phyloP scores from a whole-genome alignment of 2,797 vertebrate genomes.

The Pangasius sanitwongsei region DNA sequence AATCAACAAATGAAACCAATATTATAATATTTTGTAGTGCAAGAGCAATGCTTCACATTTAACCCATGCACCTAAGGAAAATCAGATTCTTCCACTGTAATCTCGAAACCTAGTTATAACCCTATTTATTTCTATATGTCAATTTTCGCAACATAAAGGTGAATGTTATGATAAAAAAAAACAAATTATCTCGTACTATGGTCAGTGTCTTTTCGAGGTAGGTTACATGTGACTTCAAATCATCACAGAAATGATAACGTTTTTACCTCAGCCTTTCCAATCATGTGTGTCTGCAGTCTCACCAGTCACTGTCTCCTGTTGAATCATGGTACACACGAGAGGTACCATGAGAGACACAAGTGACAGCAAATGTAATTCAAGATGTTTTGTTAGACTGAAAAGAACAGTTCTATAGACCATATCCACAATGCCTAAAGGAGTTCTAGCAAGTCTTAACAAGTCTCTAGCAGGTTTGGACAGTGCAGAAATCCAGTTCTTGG shows the following conservation, averaged over 20 bases:
- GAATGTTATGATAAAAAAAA: background rate
- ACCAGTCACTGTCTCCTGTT: constrained; percentile 39
- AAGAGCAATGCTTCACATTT: constrained; percentile 64
- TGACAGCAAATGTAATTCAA: constrained; percentile 34
- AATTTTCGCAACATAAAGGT: background rate
- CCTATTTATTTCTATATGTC: background rate
- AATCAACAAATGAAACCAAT: constrained; percentile 6
- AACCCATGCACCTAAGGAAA: constrained; percentile 34
- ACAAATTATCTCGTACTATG: constrained; percentile 19
- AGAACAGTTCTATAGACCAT: constrained; percentile 6
- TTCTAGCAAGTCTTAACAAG: constrained; percentile 39
- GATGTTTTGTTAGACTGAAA: constrained; percentile 1
- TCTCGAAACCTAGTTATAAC: background rate
- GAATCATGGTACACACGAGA: constrained; percentile 14
- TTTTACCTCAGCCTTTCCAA: constrained; percentile 34
- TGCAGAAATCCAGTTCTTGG: constrained; percentile 98
- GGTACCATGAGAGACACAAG: constrained; percentile 40
- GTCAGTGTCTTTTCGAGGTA: constrained; percentile 68
- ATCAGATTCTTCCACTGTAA: constrained; percentile 17
- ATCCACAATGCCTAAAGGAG: constrained; percentile 22
- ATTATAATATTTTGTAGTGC: constrained; percentile 40
- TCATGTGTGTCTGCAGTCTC: constrained; percentile 40
- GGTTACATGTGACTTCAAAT: constrained; percentile 54
- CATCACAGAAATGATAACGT: constrained; percentile 46
- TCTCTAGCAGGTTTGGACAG: constrained; percentile 81